A percentile compares a stretch with the other conserved stretches of the same genome.
These are phyloP conservation scores for Periparus ater DNA, from an alignment of 2,797 vertebrate species.

Conservation along the genomic window DNA sequence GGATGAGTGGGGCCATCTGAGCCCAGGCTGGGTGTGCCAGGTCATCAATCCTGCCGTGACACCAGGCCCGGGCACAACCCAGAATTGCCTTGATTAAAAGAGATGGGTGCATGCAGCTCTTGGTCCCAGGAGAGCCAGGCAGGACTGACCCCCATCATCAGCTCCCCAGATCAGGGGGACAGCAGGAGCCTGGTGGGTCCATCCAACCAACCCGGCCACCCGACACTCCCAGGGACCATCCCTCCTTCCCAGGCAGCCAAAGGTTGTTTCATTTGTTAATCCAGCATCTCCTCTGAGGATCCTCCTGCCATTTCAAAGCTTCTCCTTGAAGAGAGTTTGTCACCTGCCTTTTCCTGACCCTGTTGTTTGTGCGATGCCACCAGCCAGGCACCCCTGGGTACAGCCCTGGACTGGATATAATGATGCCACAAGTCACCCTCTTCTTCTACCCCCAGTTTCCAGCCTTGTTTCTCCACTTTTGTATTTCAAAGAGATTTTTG, in stretches of 20 bases:
- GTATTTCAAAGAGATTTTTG: neutral
- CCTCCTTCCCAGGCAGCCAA: neutral
- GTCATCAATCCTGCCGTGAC: conserved; percentile 18
- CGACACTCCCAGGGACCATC: neutral
- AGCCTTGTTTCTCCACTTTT: neutral
- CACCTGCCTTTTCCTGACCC: neutral
- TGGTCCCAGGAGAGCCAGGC: neutral
- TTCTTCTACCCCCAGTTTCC: neutral
- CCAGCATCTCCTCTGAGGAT: neutral
- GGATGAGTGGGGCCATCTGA: neutral
- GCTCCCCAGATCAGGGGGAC: neutral
- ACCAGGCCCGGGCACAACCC: neutral
- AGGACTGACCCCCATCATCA: neutral
- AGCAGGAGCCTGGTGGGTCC: rapidly evolving
- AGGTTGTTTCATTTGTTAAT: conserved; percentile 10
- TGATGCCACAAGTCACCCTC: rapidly evolving
- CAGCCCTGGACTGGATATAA: neutral
- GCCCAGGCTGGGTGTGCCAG: conserved; percentile 1
- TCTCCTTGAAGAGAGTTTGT: neutral
- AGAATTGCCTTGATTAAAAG: conserved; percentile 54
- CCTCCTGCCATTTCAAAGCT: neutral
- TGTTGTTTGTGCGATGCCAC: neutral
- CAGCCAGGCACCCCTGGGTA: neutral
- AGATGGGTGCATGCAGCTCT: neutral
- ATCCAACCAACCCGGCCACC: neutral